Evolutionary conservation across 2,888 invertebrate species (phyloP).

Genomic region (Nysson spinosus): DNA sequence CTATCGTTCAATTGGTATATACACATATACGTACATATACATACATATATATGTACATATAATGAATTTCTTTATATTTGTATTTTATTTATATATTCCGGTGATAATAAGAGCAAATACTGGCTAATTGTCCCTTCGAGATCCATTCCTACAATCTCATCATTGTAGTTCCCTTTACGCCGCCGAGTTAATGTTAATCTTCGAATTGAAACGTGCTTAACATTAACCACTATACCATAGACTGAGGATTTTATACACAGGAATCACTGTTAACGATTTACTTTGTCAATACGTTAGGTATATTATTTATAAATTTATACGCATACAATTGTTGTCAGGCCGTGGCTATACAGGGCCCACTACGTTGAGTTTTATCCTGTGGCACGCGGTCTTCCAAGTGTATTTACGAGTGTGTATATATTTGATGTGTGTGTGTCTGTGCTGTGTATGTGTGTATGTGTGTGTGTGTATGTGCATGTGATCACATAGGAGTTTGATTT

Average conservation of each 20-base stretch:
- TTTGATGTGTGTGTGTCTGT: not conserved
- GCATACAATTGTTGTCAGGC: constrained; percentile 72
- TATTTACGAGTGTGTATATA: constrained; percentile 23
- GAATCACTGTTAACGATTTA: constrained; percentile 71
- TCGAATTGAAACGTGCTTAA: constrained; percentile 14
- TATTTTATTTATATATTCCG: not conserved
- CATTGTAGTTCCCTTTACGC: not conserved
- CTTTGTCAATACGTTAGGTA: constrained; percentile 66
- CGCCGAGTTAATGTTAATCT: constrained; percentile 22
- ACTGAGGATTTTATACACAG: constrained; percentile 63
- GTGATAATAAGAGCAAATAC: constrained; percentile 6
- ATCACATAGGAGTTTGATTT: not conserved
- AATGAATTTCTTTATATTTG: not conserved
- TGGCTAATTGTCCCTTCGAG: constrained; percentile 22
- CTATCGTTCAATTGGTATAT: constrained; percentile 27
- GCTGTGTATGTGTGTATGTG: no score
- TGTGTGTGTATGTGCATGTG: constrained; percentile 8
- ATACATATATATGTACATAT: constrained; percentile 14
- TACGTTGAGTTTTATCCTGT: constrained; percentile 69
- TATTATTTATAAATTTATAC: constrained; percentile 66
- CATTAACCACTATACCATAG: constrained; percentile 28
- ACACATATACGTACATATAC: constrained; percentile 4
- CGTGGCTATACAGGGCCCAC: constrained; percentile 77
- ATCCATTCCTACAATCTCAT: not conserved
- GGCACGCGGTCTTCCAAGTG: constrained; percentile 74